These are phyloP conservation scores for Pogonomyrmex barbatus DNA, from an alignment of 1,140 invertebrate species.

Conservation along the genomic window DNA sequence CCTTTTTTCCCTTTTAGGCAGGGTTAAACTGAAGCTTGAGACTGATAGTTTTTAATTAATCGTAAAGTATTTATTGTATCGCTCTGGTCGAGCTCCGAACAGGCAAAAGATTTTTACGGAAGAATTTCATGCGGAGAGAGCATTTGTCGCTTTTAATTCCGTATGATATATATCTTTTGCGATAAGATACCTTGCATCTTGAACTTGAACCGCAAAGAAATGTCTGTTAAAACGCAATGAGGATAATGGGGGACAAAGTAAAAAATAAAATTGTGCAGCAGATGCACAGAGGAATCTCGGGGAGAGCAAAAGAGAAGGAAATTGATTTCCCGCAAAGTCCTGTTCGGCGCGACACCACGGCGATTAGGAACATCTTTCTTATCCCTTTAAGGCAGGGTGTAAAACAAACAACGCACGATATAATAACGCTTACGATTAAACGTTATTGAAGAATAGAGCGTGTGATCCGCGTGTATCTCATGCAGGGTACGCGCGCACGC, in stretches of 20 bases:
- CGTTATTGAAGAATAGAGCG: constrained; percentile 68
- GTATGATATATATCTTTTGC: background rate
- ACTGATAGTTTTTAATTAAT: constrained; percentile 82
- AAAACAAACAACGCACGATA: constrained; percentile 70
- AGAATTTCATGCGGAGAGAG: background rate
- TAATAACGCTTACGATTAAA: constrained; percentile 76
- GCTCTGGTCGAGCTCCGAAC: constrained; percentile 34
- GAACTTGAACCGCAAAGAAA: background rate
- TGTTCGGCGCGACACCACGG: constrained; percentile 22
- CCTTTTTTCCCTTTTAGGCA: constrained; percentile 81
- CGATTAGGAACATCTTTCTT: constrained; percentile 66
- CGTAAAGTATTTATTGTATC: constrained; percentile 77
- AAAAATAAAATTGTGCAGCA: background rate
- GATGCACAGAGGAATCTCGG: background rate
- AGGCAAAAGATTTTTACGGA: constrained; percentile 5
- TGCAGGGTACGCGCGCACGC: constrained; percentile 47
- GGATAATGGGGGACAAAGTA: background rate
- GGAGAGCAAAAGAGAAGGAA: background rate
- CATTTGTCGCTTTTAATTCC: background rate
- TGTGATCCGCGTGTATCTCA: constrained; percentile 51
- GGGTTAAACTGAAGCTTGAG: constrained; percentile 80
- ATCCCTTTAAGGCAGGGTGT: constrained; percentile 81
- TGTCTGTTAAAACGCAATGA: background rate
- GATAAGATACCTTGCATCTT: constrained; percentile 4
- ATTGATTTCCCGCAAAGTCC: background rate